A percentile compares a stretch with the other conserved stretches of the same genome.
Evolutionary conservation across 2,888 invertebrate genomes (phyloP).

Genomic region (Lasioglossum villosulum): DNA sequence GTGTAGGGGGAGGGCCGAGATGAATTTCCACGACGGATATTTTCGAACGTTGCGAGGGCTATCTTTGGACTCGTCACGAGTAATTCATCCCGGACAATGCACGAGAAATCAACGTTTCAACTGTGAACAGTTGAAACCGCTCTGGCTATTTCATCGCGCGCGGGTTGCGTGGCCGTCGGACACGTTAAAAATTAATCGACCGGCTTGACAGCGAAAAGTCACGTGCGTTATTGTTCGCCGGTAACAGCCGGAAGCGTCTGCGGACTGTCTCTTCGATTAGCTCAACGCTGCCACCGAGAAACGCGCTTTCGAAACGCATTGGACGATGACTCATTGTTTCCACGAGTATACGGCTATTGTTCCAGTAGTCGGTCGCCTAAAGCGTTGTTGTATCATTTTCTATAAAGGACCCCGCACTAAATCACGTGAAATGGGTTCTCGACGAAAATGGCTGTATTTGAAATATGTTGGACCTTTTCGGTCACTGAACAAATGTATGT

Average conservation of each 20-base stretch:
- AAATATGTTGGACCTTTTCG: too few species aligned
- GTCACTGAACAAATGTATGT: too few species aligned
- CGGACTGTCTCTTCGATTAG: not conserved
- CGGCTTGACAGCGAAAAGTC: not conserved
- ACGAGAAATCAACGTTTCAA: constrained; percentile 29
- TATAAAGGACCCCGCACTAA: too few species aligned
- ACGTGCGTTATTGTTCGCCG: not conserved
- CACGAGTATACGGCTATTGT: not conserved
- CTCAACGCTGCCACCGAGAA: not conserved
- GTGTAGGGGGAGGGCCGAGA: not conserved
- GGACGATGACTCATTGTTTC: not conserved
- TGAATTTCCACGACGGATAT: not conserved
- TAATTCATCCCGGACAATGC: constrained; percentile 44
- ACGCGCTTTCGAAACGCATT: not conserved
- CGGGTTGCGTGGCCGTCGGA: not conserved
- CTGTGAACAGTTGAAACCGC: too few species aligned
- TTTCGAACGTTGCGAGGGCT: constrained; percentile 16
- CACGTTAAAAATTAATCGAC: constrained; percentile 4
- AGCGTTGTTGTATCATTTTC: not conserved
- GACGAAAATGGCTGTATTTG: too few species aligned
- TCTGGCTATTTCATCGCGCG: not conserved
- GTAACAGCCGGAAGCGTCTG: not conserved
- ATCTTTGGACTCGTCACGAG: constrained; percentile 16
- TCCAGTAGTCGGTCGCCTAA: not conserved
- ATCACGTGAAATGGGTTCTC: too few species aligned